These are phyloP conservation scores for Falco punctatus DNA, from an alignment of 2,113 vertebrate genomes.

Conservation along the genomic window DNA sequence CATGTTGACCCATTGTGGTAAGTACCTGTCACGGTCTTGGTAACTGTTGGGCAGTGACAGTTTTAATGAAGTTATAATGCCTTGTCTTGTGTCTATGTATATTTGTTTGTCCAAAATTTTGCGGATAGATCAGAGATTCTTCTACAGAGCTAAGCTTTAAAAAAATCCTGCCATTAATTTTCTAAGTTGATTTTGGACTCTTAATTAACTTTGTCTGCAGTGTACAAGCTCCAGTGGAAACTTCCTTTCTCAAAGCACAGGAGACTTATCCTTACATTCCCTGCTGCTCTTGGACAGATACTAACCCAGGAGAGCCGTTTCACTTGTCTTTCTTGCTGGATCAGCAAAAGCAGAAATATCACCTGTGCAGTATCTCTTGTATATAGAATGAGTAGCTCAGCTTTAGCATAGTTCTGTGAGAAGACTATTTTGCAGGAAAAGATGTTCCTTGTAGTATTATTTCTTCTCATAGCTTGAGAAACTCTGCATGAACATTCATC, in stretches of 20 bases:
- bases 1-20: not conserved
- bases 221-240: not conserved
- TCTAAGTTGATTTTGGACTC: slow-evolving; percentile 50
- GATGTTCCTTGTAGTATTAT: not conserved
- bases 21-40: fast-evolving
- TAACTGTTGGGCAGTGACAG: not conserved
- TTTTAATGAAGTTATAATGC: not conserved
- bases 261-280: slow-evolving; percentile 52
- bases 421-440: not conserved
- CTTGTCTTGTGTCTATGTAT: not conserved
- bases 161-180: slow-evolving; percentile 11
- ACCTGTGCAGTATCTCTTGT: slow-evolving; percentile 5
- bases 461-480: slow-evolving; percentile 22
- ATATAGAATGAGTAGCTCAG: slow-evolving; percentile 21
- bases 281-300: slow-evolving; percentile 58
- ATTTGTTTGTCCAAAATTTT: not conserved
- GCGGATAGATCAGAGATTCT: not conserved
- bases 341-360: slow-evolving; percentile 1
- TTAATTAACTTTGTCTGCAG: slow-evolving; percentile 47
- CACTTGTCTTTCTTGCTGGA: slow-evolving; percentile 26
- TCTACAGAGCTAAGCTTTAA: slow-evolving; percentile 24
- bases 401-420: not conserved
- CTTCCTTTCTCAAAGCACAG: slow-evolving; percentile 23
- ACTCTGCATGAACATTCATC: not conserved
- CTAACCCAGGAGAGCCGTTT: slow-evolving; percentile 43